Evolutionary conservation across 1,140 invertebrate species (phyloP).

Genomic region (Polypedilum vanderplanki): DNA sequence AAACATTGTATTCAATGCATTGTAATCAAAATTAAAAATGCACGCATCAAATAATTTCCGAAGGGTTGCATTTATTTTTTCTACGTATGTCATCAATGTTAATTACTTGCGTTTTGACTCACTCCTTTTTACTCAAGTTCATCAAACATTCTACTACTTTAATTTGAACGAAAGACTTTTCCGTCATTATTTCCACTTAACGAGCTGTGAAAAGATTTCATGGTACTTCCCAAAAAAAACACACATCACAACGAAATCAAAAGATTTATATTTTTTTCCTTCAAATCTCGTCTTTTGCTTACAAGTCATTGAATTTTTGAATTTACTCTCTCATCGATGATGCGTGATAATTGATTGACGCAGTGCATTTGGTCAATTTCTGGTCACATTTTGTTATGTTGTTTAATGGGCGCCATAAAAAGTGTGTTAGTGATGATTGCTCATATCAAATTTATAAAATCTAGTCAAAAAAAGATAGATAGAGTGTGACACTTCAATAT

Average conservation of each 20-base stretch:
- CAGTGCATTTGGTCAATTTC: slow-evolving; percentile 3
- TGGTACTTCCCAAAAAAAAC: background rate
- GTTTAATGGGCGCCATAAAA: too few species aligned
- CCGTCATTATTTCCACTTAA: slow-evolving; percentile 25
- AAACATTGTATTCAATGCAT: background rate
- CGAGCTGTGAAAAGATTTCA: background rate
- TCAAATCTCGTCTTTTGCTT: background rate
- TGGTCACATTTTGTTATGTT: background rate
- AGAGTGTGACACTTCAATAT: background rate
- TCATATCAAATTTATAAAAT: too few species aligned
- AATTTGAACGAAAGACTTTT: background rate
- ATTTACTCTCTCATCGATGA: background rate
- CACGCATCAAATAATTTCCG: background rate
- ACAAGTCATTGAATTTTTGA: too few species aligned
- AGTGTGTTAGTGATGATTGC: too few species aligned
- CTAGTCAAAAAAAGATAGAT: too few species aligned
- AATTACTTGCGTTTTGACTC: background rate
- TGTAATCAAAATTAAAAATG: background rate
- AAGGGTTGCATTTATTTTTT: background rate
- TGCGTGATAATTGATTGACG: background rate
- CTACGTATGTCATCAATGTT: background rate
- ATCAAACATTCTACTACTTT: background rate
- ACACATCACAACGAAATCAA: background rate
- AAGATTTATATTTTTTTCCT: background rate
- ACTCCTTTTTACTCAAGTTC: background rate